A percentile compares a stretch with the other conserved stretches of the same genome.
These are phyloP conservation scores for Philypnodon macrostomus DNA, from an alignment of 2,797 vertebrate species.

Conservation along the genomic window DNA sequence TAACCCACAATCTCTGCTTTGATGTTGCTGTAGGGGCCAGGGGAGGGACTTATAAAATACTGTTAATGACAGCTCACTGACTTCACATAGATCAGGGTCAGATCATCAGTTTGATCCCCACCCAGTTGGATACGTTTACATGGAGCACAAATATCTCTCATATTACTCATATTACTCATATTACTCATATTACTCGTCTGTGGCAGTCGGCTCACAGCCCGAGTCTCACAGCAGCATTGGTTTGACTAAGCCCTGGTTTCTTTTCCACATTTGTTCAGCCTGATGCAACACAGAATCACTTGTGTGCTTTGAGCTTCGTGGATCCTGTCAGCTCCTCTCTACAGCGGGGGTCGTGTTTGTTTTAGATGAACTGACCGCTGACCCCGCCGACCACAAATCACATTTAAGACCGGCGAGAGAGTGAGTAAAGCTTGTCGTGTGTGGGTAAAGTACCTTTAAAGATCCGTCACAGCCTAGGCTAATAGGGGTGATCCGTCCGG, in stretches of 20 bases:
- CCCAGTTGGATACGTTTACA: no score
- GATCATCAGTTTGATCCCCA: no score
- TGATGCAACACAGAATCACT: constrained; percentile 47
- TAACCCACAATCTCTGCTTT: no score
- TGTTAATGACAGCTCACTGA: no score
- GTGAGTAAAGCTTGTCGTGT: constrained; percentile 61
- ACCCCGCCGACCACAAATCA: constrained; percentile 76
- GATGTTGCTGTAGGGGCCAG: no score
- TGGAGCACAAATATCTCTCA: no score
- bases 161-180: no score
- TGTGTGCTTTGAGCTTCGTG: constrained; percentile 33
- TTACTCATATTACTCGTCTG: no score
- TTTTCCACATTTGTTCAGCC: constrained; percentile 39
- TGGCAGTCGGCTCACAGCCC: no score
- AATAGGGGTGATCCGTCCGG: constrained; percentile 80
- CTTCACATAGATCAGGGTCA: no score
- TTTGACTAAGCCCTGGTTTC: constrained; percentile 30
- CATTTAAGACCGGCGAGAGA: constrained; percentile 42
- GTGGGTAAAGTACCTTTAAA: constrained; percentile 78
- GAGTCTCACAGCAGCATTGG: constrained; percentile 5
- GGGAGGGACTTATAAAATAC: no score
- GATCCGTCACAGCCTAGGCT: constrained; percentile 76
- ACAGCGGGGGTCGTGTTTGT: constrained; percentile 60
- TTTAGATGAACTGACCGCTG: constrained; percentile 68
- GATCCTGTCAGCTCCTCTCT: constrained; percentile 47